Evolutionary conservation across 2,888 invertebrate genomes (phyloP).

Genomic region (Scaptomyza reducta): DNA sequence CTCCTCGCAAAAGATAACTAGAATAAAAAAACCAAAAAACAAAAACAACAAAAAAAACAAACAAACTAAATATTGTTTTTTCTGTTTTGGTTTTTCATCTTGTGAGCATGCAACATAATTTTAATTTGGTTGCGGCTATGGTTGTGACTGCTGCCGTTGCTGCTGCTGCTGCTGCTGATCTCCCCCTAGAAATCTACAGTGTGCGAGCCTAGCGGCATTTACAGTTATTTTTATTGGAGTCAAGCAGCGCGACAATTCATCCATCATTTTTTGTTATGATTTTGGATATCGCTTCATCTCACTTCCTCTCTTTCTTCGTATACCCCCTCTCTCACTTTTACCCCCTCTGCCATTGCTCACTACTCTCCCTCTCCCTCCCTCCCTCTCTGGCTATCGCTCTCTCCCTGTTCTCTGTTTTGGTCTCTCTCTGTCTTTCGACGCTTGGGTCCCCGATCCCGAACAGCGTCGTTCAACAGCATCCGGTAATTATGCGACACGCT

Average conservation of each 20-base stretch:
- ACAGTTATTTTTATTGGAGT: constrained; percentile 81
- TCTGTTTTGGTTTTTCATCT: constrained; percentile 5
- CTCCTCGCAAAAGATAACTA: constrained; percentile 69
- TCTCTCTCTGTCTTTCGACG: constrained; percentile 34
- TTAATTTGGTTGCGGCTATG: constrained; percentile 65
- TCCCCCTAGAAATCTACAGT: constrained; percentile 71
- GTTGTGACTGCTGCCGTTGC: constrained; percentile 12
- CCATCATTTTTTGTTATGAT: constrained; percentile 81
- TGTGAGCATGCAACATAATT: constrained; percentile 63
- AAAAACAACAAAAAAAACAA: not conserved
- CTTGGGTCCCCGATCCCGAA: constrained; percentile 38
- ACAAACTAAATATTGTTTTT: not conserved
- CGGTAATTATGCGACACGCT: constrained; percentile 84
- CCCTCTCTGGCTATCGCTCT: constrained; percentile 33
- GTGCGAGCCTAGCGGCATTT: constrained; percentile 60
- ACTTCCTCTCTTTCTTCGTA: no score
- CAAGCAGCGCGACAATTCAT: constrained; percentile 81
- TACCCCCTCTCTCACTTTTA: not conserved
- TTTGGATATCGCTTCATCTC: constrained; percentile 52
- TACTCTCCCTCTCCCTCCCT: constrained; percentile 2
- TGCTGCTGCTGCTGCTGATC: constrained; percentile 54
- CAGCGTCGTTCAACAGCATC: constrained; percentile 79
- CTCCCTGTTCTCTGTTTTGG: no score
- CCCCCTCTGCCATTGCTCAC: not conserved
- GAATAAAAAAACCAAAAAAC: constrained; percentile 68